Evolutionary conservation across 2,113 vertebrate genomes (phyloP).

Genomic region (Polypterus bichir): DNA sequence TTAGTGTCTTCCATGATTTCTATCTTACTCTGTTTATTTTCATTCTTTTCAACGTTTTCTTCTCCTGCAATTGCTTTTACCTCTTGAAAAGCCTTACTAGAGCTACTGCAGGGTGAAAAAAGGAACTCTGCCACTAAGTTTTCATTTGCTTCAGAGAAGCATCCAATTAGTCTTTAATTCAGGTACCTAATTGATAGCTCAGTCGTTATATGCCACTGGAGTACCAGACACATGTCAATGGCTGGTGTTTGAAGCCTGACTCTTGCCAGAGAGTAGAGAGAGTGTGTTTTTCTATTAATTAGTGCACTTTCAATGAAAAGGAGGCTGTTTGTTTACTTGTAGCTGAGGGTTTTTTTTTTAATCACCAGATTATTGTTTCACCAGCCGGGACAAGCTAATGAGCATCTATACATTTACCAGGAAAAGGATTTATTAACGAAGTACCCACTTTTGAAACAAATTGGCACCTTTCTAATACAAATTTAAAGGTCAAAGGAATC

Average conservation of each 20-base stretch:
- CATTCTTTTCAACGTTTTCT: too few relatives aligned
- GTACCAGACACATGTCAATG: slow-evolving; percentile 7
- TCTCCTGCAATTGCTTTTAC: too few relatives aligned
- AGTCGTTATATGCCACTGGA: slow-evolving; percentile 11
- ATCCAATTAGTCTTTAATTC: slow-evolving; percentile 13
- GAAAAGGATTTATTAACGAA: too few relatives aligned
- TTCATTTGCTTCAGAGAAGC: slow-evolving; percentile 6
- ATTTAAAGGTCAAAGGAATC: too few relatives aligned
- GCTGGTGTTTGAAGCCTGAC: slow-evolving; percentile 7
- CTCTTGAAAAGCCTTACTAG: too few relatives aligned
- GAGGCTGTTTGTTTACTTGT: background rate
- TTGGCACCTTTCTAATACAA: too few relatives aligned
- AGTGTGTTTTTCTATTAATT: slow-evolving; percentile 13
- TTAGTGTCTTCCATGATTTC: too few relatives aligned
- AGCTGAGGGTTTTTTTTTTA: background rate
- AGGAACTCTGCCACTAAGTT: background rate
- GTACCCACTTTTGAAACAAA: too few relatives aligned
- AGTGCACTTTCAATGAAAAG: slow-evolving; percentile 12
- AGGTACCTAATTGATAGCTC: slow-evolving; percentile 16
- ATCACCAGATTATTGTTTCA: too few relatives aligned
- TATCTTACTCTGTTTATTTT: too few relatives aligned
- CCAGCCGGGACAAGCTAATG: too few relatives aligned
- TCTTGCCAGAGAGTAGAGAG: slow-evolving; percentile 10
- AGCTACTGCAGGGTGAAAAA: background rate
- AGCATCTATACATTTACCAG: too few relatives aligned